phyloP scores from a whole-genome alignment of 1,140 invertebrate genomes.

The Manduca sexta region DNA sequence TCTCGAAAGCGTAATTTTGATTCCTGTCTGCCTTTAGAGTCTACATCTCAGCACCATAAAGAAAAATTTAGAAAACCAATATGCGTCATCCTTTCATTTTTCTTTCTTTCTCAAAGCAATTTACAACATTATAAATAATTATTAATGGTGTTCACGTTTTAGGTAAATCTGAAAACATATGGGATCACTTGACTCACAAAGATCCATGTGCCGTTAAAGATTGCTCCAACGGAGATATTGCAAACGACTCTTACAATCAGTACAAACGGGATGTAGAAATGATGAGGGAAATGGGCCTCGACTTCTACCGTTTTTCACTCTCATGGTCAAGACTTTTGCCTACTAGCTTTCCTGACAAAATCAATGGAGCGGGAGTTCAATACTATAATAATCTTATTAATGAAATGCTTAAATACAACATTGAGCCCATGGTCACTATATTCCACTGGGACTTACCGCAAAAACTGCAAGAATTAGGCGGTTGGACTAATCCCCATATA shows the following conservation, averaged over 20 bases:
- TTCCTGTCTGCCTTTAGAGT: too few relatives aligned
- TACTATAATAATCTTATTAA: conserved; percentile 78
- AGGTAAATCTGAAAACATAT: conserved; percentile 14
- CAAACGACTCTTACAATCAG: conserved; percentile 11
- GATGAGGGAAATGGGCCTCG: conserved; percentile 12
- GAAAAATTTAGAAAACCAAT: too few relatives aligned
- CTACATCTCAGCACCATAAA: too few relatives aligned
- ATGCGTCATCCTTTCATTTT: too few relatives aligned
- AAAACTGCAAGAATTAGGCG: conserved; percentile 74
- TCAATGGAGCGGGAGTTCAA: conserved; percentile 74
- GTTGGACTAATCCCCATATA: conserved; percentile 76
- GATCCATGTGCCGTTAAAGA: conserved; percentile 6
- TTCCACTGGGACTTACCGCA: conserved; percentile 79
- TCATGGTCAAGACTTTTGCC: conserved; percentile 15
- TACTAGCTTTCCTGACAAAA: conserved; percentile 56
- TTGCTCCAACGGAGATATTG: conserved; percentile 11
- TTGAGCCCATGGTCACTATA: conserved; percentile 75
- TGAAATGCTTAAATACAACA: conserved; percentile 68
- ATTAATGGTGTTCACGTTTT: neutral
- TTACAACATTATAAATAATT: too few relatives aligned
- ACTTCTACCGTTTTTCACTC: conserved; percentile 15
- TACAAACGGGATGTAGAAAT: conserved; percentile 17
- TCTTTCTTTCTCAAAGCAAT: too few relatives aligned
- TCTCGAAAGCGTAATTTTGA: too few relatives aligned
- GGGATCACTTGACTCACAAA: conserved; percentile 14